These are phyloP conservation scores for Pocillopora grandis DNA, from an alignment of 92 coral and sea anemone species.

Conservation along the genomic window DNA sequence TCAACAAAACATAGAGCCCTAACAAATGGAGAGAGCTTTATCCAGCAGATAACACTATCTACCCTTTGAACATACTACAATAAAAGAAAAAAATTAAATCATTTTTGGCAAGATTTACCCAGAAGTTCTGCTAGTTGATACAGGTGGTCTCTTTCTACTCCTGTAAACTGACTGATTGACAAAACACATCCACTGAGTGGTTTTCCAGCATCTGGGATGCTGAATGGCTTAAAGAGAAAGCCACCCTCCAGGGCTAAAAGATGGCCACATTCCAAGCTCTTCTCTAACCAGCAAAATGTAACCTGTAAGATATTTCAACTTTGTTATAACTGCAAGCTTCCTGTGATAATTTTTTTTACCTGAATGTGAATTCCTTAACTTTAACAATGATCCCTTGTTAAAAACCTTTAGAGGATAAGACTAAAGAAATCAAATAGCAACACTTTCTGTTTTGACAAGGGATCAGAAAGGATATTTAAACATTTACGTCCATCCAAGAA, in stretches of 20 bases:
- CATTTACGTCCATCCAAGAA: too few relatives aligned
- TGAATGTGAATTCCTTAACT: too few relatives aligned
- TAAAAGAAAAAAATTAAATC: neutral
- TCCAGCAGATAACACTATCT: too few relatives aligned
- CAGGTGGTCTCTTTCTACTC: constrained; percentile 89
- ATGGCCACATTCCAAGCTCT: constrained; percentile 71
- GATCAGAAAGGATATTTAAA: too few relatives aligned
- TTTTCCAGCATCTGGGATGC: constrained; percentile 49
- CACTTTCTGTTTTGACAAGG: too few relatives aligned
- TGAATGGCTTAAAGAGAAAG: constrained; percentile 84
- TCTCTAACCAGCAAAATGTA: constrained; percentile 95
- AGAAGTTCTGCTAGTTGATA: constrained; percentile 92
- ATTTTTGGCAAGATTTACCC: constrained; percentile 50
- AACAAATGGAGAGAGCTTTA: too few relatives aligned
- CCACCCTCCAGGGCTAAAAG: constrained; percentile 62
- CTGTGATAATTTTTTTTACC: too few relatives aligned
- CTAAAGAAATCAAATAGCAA: too few relatives aligned
- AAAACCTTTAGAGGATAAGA: neutral
- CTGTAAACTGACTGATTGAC: constrained; percentile 87
- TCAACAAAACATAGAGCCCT: too few relatives aligned
- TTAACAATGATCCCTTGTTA: neutral
- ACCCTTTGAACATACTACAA: too few relatives aligned
- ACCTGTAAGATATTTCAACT: constrained; percentile 50
- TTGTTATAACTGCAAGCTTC: neutral
- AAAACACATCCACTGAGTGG: constrained; percentile 85